Conservation (phyloP, 2,113 vertebrate species). For the Oceanites oceanicus region DNA sequence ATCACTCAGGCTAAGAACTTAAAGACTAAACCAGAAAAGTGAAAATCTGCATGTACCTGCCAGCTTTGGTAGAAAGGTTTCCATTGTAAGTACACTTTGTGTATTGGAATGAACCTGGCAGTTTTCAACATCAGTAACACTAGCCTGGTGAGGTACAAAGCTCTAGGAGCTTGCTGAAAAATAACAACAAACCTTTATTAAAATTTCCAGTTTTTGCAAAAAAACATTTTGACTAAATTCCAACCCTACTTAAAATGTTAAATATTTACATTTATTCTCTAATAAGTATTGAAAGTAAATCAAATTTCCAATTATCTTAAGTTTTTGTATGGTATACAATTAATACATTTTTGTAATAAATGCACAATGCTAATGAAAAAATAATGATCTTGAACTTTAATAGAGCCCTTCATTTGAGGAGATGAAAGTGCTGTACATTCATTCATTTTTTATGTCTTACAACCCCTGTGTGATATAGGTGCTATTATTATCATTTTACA, state of each 20-base stretch:
- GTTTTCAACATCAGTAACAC: neutral
- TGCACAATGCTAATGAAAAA: conserved; percentile 45
- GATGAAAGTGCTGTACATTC: conserved; percentile 25
- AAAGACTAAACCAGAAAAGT: neutral
- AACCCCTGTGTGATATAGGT: conserved; percentile 14
- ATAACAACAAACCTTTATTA: conserved; percentile 38
- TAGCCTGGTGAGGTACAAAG: conserved; percentile 5
- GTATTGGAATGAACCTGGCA: neutral
- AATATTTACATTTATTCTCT: conserved; percentile 38
- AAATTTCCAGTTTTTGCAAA: neutral
- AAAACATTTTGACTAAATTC: conserved; percentile 24
- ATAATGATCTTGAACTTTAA: conserved; percentile 58
- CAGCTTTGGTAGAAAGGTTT: conserved; percentile 1
- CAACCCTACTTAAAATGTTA: conserved; percentile 11
- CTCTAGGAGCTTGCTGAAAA: conserved; percentile 14
- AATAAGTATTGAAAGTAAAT: conserved; percentile 40
- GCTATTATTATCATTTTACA: conserved; percentile 46
- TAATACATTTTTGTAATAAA: conserved; percentile 24
- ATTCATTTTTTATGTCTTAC: conserved; percentile 43
- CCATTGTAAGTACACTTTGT: neutral
- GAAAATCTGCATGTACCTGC: conserved; percentile 1
- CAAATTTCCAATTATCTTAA: conserved; percentile 3
- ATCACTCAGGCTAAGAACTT: neutral
- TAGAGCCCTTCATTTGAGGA: conserved; percentile 40
- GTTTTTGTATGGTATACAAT: conserved; percentile 1